Percentiles rank a stretch among this genome's conserved stretches.
Evolutionary conservation across 92 coral and sea anemone species (phyloP).

Genomic region (Parazoanthus atlanticus): DNA sequence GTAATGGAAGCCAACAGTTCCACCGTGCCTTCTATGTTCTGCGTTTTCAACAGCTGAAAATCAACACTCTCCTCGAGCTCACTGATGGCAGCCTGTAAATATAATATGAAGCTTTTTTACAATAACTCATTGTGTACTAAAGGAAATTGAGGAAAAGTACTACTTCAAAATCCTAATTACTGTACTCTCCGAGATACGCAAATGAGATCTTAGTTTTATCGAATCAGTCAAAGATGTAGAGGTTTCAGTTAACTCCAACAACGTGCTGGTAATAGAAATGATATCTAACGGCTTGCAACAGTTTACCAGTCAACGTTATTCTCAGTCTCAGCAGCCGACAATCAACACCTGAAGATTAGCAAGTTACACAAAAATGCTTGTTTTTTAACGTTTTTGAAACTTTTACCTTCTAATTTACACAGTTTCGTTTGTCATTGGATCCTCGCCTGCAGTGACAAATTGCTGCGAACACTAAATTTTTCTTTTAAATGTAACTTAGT

Average conservation of each 20-base stretch:
- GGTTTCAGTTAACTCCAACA: neutral
- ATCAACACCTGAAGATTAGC: neutral
- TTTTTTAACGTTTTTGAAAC: too few species aligned
- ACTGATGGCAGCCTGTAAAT: constrained; percentile 46
- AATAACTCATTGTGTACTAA: neutral
- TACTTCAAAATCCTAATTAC: neutral
- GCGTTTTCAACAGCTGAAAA: constrained; percentile 53
- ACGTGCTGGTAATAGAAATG: too few species aligned
- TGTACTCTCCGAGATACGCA: neutral
- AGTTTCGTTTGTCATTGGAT: neutral
- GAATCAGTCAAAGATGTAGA: neutral
- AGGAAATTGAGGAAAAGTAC: neutral
- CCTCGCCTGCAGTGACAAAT: neutral
- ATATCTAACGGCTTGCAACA: neutral
- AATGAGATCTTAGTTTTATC: too few species aligned
- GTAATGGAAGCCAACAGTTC: constrained; percentile 65
- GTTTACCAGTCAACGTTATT: too few species aligned
- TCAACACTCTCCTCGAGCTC: constrained; percentile 50
- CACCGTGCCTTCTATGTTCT: constrained; percentile 66
- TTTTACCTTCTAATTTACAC: too few species aligned
- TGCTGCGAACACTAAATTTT: neutral
- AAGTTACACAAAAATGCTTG: too few species aligned
- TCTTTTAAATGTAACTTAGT: too few species aligned
- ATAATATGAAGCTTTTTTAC: neutral
- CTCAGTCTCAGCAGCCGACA: neutral